Conservation (phyloP, 2,113 vertebrate genomes). For the Rissa tridactyla region DNA sequence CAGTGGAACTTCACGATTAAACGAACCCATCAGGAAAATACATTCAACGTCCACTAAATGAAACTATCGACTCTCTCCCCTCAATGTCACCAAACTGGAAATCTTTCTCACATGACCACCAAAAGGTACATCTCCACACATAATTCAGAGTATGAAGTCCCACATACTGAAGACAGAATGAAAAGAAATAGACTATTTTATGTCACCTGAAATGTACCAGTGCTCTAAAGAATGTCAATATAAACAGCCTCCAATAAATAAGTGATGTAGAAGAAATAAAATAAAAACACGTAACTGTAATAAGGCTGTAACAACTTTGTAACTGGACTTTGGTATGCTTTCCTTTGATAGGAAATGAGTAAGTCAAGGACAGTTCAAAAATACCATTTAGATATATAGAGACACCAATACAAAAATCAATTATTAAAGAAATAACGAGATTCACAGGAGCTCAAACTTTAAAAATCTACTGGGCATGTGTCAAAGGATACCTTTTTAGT, state of each 20-base stretch:
- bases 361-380: not conserved
- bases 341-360: not conserved
- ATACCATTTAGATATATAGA: not conserved
- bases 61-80: not conserved
- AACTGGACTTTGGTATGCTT: not conserved
- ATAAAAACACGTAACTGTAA: not conserved
- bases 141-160: not conserved
- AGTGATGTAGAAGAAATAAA: not conserved
- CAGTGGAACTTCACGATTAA: not conserved
- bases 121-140: not conserved
- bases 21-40: not conserved
- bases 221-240: fast-evolving
- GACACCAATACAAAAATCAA: not conserved
- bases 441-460: not conserved
- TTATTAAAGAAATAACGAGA: not conserved
- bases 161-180: not conserved
- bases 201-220: not conserved
- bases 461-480: not conserved
- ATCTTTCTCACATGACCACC: not conserved
- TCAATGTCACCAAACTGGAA: not conserved
- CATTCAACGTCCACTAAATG: not conserved
- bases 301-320: not conserved
- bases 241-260: not conserved
- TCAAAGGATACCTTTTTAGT: not conserved
- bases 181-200: not conserved